These are phyloP conservation scores for Drosophila persimilis DNA, from an alignment of 1,140 invertebrate species.

Conservation along the genomic window DNA sequence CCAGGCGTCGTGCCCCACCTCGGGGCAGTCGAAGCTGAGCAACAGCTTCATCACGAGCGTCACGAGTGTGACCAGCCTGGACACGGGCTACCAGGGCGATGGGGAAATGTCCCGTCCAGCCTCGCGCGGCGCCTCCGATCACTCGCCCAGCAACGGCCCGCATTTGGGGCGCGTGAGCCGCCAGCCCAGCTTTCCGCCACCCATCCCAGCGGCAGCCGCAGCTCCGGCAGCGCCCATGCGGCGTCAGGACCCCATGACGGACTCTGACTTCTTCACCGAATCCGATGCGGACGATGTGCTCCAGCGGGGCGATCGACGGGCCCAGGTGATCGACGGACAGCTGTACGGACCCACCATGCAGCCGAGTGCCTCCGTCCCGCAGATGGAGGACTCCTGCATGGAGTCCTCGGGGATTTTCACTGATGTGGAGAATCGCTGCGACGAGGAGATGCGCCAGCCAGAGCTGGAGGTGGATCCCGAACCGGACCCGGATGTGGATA, in stretches of 20 bases:
- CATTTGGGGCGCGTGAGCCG: conserved; percentile 66
- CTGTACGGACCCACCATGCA: conserved; percentile 88
- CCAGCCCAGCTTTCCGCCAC: conserved; percentile 75
- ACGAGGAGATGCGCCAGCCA: conserved; percentile 75
- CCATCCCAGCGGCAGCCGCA: conserved; percentile 11
- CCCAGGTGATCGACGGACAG: conserved; percentile 92
- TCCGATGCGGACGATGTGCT: conserved; percentile 92
- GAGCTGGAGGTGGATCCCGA: conserved; percentile 52
- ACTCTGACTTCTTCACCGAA: conserved; percentile 94
- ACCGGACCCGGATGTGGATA: conserved; percentile 66
- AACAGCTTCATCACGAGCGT: conserved; percentile 91
- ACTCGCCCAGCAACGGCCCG: conserved; percentile 84
- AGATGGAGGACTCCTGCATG: conserved; percentile 87
- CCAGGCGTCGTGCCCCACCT: neutral
- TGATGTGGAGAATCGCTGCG: conserved; percentile 89
- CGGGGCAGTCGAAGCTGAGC: conserved; percentile 84
- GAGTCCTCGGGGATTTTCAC: conserved; percentile 94
- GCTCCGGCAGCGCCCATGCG: conserved; percentile 68
- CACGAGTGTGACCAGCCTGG: conserved; percentile 92
- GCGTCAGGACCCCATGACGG: conserved; percentile 92
- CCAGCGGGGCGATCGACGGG: conserved; percentile 87
- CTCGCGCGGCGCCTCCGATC: conserved; percentile 89
- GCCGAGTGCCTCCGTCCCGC: conserved; percentile 82
- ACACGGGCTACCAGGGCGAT: conserved; percentile 93
- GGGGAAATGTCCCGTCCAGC: conserved; percentile 92